Base-by-base conservation (phyloP, 1,140 invertebrate species). In the Orius laevigatus region DNA sequence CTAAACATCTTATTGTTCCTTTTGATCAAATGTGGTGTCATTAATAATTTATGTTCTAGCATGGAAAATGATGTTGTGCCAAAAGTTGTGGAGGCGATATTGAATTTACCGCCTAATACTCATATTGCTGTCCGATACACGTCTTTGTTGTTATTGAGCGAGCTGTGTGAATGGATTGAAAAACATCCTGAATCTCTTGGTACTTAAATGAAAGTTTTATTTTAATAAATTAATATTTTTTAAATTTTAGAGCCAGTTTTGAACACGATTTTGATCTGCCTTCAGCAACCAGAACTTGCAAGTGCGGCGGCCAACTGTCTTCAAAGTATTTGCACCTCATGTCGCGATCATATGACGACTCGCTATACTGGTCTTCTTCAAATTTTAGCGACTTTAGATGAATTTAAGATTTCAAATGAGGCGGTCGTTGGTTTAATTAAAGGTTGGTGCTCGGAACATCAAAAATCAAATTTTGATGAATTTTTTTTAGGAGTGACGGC, bases 131-230 rank as follows among this genome's bases (percentile, higher is more conserved):
- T 98, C 0, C 70, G 82, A 41, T 79, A 86, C 59, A 95, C 93
- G 0, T 88, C 86, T 55, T 77, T 94, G 42, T 70, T 87, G 51
- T 68, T 98, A 11, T 66, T 98, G 25, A 92, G 91, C 4, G 90
- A 95, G 66, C 69, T 98, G 14, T 82, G 86, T 57, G 89, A 96
- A 60, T 98, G 94, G 94, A 82, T 98, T 35, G 83, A 93, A 58
- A 75, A 75, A 62, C 88, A 97, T 69, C 73, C 84, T 0, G 73
- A 80, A 50, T 76, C 77, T 19, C 63, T 93, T 57, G 73, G 78
- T 78, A 66, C 64, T 49, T 50, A 18, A 11, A n/a, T 43, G 5
- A 43, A 35, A 18, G 40, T 36, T 51, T 47, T 51, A 12, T 11
- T 50, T 47, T 44, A 44, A 19, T 10, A 16, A 5, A 19, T 16